These are phyloP conservation scores for Corapipo altera DNA, from an alignment of 2,113 vertebrate species.

Conservation along the genomic window DNA sequence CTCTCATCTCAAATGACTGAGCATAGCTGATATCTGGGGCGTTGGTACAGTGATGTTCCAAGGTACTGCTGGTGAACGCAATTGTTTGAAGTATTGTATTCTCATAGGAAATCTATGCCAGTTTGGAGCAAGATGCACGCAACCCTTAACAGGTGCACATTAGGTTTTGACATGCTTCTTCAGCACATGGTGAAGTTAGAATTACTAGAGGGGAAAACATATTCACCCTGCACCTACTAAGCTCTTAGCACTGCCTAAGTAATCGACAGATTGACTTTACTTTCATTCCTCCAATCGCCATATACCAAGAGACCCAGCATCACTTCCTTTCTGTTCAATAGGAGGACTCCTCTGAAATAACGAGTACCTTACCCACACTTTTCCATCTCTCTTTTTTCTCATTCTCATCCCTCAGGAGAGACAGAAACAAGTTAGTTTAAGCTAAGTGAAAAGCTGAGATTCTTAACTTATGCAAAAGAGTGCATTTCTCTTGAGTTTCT, in stretches of 20 bases:
- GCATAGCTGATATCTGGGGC: neutral
- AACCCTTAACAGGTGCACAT: neutral
- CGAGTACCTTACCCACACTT: neutral
- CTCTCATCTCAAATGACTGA: neutral
- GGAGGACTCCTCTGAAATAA: neutral
- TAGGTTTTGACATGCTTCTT: neutral
- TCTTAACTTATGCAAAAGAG: neutral
- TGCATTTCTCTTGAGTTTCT: neutral
- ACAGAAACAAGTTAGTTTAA: neutral
- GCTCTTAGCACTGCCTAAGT: neutral
- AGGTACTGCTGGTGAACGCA: neutral
- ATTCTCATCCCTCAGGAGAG: neutral
- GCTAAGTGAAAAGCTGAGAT: neutral
- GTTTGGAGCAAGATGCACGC: neutral
- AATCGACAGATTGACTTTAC: neutral
- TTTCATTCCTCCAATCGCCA: neutral
- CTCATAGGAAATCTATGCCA: conserved; percentile 13
- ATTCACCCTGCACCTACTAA: neutral
- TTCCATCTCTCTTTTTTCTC: neutral
- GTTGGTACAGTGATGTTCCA: neutral
- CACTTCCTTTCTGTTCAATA: neutral
- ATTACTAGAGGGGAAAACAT: neutral
- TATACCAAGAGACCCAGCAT: neutral
- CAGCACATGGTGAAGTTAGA: neutral
- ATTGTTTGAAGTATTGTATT: neutral